These are phyloP conservation scores for Luehdorfia chinensis DNA, from an alignment of 1,140 invertebrate species.

Conservation along the genomic window DNA sequence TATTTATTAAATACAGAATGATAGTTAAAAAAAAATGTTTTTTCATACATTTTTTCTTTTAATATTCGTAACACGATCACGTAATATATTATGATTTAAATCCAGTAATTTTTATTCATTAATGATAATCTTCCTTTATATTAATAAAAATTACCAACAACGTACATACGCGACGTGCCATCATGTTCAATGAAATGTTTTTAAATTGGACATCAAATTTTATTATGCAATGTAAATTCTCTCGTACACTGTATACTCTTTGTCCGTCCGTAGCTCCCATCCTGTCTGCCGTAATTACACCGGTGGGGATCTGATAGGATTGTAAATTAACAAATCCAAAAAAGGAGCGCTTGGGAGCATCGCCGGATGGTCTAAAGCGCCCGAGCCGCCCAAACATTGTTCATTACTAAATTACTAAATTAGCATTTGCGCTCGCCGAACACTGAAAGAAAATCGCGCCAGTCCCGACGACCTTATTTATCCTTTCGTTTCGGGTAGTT, in stretches of 20 bases:
- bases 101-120: background rate
- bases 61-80: too few species aligned
- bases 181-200: constrained; percentile 8
- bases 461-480: constrained; percentile 33
- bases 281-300: constrained; percentile 35
- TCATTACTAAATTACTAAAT: constrained; percentile 41
- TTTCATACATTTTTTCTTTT: too few species aligned
- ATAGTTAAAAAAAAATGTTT: too few species aligned
- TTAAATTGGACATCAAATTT: constrained; percentile 15
- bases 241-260: constrained; percentile 20
- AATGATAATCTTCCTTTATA: background rate
- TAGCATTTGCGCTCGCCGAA: constrained; percentile 42
- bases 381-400: constrained; percentile 36
- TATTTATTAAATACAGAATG: too few species aligned
- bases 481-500: constrained; percentile 17
- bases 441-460: constrained; percentile 36
- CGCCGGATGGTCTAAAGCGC: constrained; percentile 20
- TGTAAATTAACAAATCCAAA: constrained; percentile 50
- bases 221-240: constrained; percentile 16
- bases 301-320: constrained; percentile 29
- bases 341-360: constrained; percentile 28
- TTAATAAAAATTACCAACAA: constrained; percentile 11
- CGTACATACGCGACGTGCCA: background rate
- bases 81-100: too few species aligned
- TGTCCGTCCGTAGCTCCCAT: constrained; percentile 17